Base-by-base conservation (phyloP, 2,797 vertebrate species). In the Chelidonichthys spinosus region DNA sequence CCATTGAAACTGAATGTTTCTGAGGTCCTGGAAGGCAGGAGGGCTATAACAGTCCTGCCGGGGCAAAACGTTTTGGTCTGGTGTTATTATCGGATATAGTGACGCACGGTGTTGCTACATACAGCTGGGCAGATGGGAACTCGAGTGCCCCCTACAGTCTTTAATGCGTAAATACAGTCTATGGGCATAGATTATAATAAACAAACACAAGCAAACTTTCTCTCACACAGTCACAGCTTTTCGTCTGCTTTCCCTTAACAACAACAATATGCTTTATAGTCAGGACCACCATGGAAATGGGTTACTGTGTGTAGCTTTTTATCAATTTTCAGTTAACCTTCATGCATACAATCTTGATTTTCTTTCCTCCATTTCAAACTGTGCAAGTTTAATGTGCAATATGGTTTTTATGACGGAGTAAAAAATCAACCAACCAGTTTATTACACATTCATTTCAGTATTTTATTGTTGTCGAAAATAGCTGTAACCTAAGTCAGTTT, bases 121-220 rank as follows among this genome's bases (percentile, higher is more conserved):
- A 1, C 47, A 69, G 35, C 36, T 11, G 35, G 69, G 71, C 66
- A 76, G 66, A 82, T 74, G 75, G 36, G 65, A 64, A 42, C 64
- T 53, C 42, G 68, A 76, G 74, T 33, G 88, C 92, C 92, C 81
- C 89, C 92, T 94, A 54, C 76, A 86, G 92, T 11, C 7, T 5
- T 43, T 33, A 47, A 62, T 35, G 11, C n/a, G 58, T 25, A 65
- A 10, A 72, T 10, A 14, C 63, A 64, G 7, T 15, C 11, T 35
- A 7, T 33, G 11, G 14, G 4, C n/a, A 11, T 4, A 52, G 40
- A 69, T 60, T 3, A 47, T 11, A 61, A 78, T 52, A 59, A 59
- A 66, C 37, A 59, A 11, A 11, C 10, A 7, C 44, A 15, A 5
- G 14, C 44, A 15, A 5, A 7, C 14, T 17, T 2, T 61, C 13